phyloP scores from a whole-genome alignment of 2,113 vertebrate species.

The Oreochromis niloticus region DNA sequence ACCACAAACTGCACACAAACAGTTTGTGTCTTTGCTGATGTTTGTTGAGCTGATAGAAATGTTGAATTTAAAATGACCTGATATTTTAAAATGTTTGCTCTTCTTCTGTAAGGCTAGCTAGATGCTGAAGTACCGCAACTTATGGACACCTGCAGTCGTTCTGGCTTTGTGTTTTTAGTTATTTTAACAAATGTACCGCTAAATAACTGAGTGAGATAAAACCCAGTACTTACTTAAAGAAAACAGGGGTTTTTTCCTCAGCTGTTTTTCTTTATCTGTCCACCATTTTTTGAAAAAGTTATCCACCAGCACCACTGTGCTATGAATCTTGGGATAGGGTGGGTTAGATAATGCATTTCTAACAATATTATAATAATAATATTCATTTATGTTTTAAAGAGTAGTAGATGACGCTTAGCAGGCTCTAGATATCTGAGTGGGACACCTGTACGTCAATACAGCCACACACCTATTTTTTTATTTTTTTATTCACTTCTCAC shows the following conservation, averaged over 20 bases:
- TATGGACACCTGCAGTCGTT: not conserved
- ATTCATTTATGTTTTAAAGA: too few relatives aligned
- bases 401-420: too few relatives aligned
- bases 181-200: not conserved
- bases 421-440: too few relatives aligned
- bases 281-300: not conserved
- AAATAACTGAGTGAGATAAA: fast-evolving
- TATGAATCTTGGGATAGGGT: not conserved
- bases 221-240: not conserved
- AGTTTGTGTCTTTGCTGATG: not conserved
- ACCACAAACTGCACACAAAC: not conserved
- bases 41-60: not conserved
- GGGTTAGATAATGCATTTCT: not conserved
- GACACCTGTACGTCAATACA: too few relatives aligned
- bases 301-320: not conserved
- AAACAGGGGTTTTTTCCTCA: not conserved
- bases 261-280: not conserved
- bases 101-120: not conserved
- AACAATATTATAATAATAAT: not conserved
- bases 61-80: not conserved
- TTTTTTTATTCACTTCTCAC: too few relatives aligned
- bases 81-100: fast-evolving
- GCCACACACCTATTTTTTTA: too few relatives aligned
- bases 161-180: not conserved
- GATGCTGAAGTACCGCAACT: not conserved